Percentiles rank a stretch among this genome's conserved stretches.
phyloP scores from a whole-genome alignment of 1,140 invertebrate genomes.

The Apis florea region DNA sequence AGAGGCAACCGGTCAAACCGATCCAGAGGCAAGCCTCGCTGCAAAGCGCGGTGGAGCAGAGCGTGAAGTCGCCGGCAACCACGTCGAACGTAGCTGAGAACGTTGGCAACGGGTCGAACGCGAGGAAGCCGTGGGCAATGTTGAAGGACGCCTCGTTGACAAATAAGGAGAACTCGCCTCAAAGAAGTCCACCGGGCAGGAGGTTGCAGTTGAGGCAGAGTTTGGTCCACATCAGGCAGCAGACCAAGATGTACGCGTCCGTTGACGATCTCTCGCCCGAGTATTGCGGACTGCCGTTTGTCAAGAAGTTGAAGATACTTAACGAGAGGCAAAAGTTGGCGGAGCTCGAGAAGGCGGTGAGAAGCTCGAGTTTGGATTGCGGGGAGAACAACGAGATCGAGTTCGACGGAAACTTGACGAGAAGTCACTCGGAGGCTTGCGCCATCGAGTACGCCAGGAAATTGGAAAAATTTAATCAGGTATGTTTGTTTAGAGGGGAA shows the following conservation, averaged over 20 bases:
- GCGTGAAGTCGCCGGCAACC: background rate
- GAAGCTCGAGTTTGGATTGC: slow-evolving; percentile 90
- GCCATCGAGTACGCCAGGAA: slow-evolving; percentile 79
- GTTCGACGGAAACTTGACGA: slow-evolving; percentile 81
- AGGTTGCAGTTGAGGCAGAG: slow-evolving; percentile 70
- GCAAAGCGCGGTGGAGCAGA: background rate
- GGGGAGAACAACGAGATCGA: slow-evolving; percentile 82
- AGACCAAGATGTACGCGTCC: slow-evolving; percentile 87
- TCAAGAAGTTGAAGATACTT: slow-evolving; percentile 92
- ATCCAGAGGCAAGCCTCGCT: slow-evolving; percentile 46
- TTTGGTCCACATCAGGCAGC: slow-evolving; percentile 73
- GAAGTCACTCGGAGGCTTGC: slow-evolving; percentile 84
- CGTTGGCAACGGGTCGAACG: slow-evolving; percentile 44
- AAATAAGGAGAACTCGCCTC: slow-evolving; percentile 60
- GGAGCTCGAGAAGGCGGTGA: slow-evolving; percentile 87
- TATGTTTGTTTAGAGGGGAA: slow-evolving; percentile 31
- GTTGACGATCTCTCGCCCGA: slow-evolving; percentile 94
- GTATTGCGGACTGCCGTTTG: slow-evolving; percentile 91
- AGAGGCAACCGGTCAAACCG: background rate
- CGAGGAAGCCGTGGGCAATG: slow-evolving; percentile 76
- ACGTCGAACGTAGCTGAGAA: slow-evolving; percentile 42
- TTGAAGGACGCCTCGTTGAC: slow-evolving; percentile 76
- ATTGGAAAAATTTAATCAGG: slow-evolving; percentile 74
- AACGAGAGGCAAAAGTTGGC: slow-evolving; percentile 93
- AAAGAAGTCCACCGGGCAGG: slow-evolving; percentile 61